Evolutionary conservation across 2,797 vertebrate genomes (phyloP).

Genomic region (Sebastolobus alascanus): DNA sequence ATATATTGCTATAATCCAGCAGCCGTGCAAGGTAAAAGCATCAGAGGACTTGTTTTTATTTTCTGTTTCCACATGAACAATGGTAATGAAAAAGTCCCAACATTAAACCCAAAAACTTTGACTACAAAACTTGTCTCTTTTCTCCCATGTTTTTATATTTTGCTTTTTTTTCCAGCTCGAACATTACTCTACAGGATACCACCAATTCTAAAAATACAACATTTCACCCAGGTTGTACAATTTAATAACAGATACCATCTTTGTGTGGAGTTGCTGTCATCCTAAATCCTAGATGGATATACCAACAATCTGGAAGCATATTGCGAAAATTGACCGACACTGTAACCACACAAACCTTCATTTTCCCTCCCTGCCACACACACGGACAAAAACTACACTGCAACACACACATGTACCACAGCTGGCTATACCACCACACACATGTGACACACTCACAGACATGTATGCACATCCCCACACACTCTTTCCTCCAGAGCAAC

Average conservation of each 20-base stretch:
- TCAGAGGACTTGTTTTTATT: background rate
- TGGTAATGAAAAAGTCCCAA: background rate
- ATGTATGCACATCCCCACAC: slow-evolving; percentile 12
- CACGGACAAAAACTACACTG: background rate
- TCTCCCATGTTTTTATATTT: background rate
- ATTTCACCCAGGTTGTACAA: background rate
- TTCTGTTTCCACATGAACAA: background rate
- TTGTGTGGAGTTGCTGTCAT: background rate
- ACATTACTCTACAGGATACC: background rate
- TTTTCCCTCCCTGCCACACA: slow-evolving; percentile 26
- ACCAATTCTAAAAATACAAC: background rate
- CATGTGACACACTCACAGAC: slow-evolving; percentile 6
- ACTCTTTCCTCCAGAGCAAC: slow-evolving; percentile 55
- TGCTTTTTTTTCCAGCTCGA: background rate
- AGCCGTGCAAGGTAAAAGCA: background rate
- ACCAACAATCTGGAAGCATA: background rate
- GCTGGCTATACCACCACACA: slow-evolving; percentile 33
- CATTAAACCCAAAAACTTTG: background rate
- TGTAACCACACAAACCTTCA: slow-evolving; percentile 14
- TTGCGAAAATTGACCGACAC: background rate
- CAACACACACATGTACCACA: slow-evolving; percentile 41
- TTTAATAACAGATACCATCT: background rate
- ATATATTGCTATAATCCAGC: background rate
- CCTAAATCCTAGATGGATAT: background rate
- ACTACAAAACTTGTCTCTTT: background rate